phyloP scores from a whole-genome alignment of 2,797 vertebrate genomes.

The Ceryle rudis region DNA sequence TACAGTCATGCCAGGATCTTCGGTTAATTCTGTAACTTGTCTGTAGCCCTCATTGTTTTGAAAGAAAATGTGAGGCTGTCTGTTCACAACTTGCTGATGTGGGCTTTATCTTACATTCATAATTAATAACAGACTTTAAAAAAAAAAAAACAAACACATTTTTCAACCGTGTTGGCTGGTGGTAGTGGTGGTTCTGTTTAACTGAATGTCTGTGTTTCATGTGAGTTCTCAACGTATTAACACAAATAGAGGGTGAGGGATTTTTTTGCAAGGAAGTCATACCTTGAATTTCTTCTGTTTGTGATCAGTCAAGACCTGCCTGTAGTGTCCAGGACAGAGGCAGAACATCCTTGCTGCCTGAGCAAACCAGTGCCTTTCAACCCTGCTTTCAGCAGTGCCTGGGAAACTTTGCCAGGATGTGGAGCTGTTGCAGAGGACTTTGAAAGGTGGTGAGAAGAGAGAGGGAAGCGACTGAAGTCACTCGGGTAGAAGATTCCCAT shows the following conservation, averaged over 20 bases:
- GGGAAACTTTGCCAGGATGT: background rate
- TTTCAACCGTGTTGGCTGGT: background rate
- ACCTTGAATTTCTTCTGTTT: background rate
- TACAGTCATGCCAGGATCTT: background rate
- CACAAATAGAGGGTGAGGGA: background rate
- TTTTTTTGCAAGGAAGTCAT: background rate
- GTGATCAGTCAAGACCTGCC: background rate
- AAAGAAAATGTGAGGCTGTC: background rate
- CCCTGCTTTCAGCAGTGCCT: background rate
- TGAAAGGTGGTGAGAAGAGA: background rate
- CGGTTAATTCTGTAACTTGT: background rate
- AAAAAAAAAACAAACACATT: background rate
- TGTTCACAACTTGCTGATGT: background rate
- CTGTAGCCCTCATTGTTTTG: background rate
- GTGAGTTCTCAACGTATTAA: background rate
- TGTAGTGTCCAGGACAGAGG: background rate
- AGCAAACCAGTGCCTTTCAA: background rate
- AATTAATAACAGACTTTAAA: background rate
- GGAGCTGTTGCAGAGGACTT: background rate
- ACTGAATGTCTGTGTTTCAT: background rate
- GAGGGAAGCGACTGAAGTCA: background rate
- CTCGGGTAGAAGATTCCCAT: background rate
- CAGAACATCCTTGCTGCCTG: background rate
- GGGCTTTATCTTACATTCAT: background rate
- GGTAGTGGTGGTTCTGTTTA: background rate